Evolutionary conservation across 2,797 vertebrate species (phyloP).

Genomic region (Clarias laeviceps): DNA sequence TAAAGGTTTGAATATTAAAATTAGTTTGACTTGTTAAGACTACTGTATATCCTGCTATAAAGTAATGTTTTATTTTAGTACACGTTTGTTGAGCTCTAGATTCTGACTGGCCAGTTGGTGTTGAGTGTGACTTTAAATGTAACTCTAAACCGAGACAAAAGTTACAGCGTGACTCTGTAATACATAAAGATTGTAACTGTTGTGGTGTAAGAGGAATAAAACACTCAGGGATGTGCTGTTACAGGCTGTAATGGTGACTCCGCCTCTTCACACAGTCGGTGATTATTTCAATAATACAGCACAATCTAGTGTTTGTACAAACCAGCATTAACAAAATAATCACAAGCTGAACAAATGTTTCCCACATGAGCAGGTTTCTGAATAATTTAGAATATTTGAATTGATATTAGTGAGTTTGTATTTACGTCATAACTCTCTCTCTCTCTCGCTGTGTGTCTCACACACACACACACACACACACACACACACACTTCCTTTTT

Average conservation of each 20-base stretch:
- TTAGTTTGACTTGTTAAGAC: no score
- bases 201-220: not conserved
- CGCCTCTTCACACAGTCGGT: not conserved
- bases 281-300: not conserved
- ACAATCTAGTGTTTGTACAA: not conserved
- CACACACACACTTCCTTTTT: not conserved
- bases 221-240: not conserved
- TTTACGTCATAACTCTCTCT: not conserved
- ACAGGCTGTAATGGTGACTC: not conserved
- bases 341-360: not conserved
- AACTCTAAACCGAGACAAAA: not conserved
- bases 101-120: not conserved
- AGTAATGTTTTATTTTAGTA: not conserved
- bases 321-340: not conserved
- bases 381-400: not conserved
- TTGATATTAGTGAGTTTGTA: not conserved
- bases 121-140: not conserved
- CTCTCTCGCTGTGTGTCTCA: not conserved
- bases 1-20: not conserved
- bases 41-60: no score
- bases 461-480: slow-evolving; percentile 11
- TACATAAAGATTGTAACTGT: not conserved
- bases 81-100: not conserved
- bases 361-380: not conserved
- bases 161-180: not conserved